These are phyloP conservation scores for Caradrina clavipalpis DNA, from an alignment of 2,888 invertebrate genomes.

Conservation along the genomic window DNA sequence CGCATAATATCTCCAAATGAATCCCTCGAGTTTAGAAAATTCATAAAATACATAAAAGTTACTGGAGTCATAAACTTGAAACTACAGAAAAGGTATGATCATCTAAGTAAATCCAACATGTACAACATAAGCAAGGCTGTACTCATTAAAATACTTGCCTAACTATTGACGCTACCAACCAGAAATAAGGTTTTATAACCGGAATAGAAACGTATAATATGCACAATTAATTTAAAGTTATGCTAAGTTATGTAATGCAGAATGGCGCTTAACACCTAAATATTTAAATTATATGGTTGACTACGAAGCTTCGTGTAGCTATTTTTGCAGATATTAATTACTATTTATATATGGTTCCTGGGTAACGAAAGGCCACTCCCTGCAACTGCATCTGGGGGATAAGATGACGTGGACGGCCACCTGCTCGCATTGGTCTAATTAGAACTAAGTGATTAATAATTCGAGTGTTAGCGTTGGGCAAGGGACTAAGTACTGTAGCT, in stretches of 20 bases:
- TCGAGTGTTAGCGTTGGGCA: not conserved
- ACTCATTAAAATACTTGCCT: conserved; percentile 24
- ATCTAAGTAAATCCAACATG: not conserved
- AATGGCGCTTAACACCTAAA: conserved; percentile 20
- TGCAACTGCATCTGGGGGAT: conserved; percentile 21
- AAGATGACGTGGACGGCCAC: conserved; percentile 13
- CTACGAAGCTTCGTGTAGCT: conserved; percentile 16
- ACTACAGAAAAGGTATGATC: not conserved
- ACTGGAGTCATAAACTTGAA: not conserved
- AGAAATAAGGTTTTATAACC: conserved; percentile 36
- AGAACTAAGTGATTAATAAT: conserved; percentile 26
- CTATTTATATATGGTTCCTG: not conserved
- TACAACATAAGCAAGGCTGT: conserved; percentile 1
- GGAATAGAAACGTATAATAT: conserved; percentile 40
- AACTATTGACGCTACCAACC: conserved; percentile 21
- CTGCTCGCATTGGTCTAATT: conserved; percentile 20
- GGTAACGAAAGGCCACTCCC: conserved; percentile 4
- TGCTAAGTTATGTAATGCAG: conserved; percentile 44
- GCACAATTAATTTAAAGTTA: conserved; percentile 46
- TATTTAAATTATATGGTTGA: conserved; percentile 15
- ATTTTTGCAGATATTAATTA: conserved; percentile 22
- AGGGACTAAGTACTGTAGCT: not conserved
- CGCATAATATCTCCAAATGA: not conserved
- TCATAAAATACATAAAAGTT: not conserved
- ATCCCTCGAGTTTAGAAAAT: not conserved